These are phyloP conservation scores for Bradypus variegatus DNA, from an alignment of 2,797 vertebrate species.

Conservation along the genomic window DNA sequence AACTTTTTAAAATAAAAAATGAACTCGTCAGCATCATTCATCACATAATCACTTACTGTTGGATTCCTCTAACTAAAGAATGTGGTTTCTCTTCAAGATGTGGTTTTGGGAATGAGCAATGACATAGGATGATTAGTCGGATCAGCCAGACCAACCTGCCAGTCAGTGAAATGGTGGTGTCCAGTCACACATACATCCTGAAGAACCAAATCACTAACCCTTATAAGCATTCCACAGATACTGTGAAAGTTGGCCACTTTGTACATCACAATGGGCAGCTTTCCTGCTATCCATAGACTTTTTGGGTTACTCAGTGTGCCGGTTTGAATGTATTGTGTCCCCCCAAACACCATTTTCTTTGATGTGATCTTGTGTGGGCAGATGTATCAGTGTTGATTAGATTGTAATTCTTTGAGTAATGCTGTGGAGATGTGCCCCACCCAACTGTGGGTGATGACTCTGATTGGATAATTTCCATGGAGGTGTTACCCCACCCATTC, in stretches of 20 bases:
- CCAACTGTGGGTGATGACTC: too few species aligned
- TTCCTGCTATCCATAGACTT: neutral
- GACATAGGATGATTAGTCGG: too few species aligned
- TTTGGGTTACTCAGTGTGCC: neutral
- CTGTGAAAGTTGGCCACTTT: neutral
- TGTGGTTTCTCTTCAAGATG: neutral
- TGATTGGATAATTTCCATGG: too few species aligned
- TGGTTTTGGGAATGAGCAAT: neutral
- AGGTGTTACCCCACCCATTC: too few species aligned
- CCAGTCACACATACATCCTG: neutral
- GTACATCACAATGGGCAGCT: neutral
- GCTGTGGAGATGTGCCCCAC: too few species aligned
- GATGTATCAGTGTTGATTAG: too few species aligned
- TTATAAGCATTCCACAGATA: neutral
- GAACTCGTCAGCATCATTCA: conserved; percentile 7
- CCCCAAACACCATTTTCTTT: too few species aligned
- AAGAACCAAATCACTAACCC: neutral
- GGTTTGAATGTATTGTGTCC: too few species aligned
- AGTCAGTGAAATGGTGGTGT: neutral
- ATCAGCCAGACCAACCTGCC: neutral
- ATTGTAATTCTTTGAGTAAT: too few species aligned
- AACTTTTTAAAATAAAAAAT: neutral
- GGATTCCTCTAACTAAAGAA: neutral
- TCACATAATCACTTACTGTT: neutral
- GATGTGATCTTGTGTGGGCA: too few species aligned